Percentiles rank a stretch among this genome's conserved stretches.
Evolutionary conservation across 2,888 invertebrate species (phyloP).

Genomic region (Oscheius onirici): DNA sequence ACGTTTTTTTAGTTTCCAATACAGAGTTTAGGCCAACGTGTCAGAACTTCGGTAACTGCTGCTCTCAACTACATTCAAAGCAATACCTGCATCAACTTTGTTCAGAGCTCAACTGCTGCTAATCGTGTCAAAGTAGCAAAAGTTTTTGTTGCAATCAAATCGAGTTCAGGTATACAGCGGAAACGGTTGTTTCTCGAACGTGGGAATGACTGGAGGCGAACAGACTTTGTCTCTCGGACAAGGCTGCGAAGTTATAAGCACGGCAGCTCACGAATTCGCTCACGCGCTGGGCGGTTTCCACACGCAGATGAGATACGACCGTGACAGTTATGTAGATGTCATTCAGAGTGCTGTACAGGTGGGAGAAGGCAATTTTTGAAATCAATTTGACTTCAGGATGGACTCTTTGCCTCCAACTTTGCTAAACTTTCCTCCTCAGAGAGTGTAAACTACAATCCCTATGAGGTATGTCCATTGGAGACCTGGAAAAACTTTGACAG

Average conservation of each 20-base stretch:
- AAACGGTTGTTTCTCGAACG: slow-evolving; percentile 42
- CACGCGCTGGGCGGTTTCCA: slow-evolving; percentile 24
- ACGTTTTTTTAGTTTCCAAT: background rate
- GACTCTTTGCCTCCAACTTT: background rate
- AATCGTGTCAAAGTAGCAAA: slow-evolving; percentile 40
- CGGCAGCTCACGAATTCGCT: slow-evolving; percentile 22
- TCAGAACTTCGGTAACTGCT: slow-evolving; percentile 18
- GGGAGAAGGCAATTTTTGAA: background rate
- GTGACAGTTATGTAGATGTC: slow-evolving; percentile 8
- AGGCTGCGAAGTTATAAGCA: slow-evolving; percentile 41
- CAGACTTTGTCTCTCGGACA: slow-evolving; percentile 42
- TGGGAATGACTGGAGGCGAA: slow-evolving; percentile 46
- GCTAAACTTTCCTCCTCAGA: background rate
- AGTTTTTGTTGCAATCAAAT: background rate
- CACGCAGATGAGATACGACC: slow-evolving; percentile 20
- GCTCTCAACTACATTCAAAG: slow-evolving; percentile 32
- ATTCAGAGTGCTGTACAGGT: background rate
- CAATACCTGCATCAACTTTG: slow-evolving; percentile 40
- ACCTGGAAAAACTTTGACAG: background rate
- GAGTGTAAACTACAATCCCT: slow-evolving; percentile 1
- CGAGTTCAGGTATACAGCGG: slow-evolving; percentile 38
- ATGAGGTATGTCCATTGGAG: background rate
- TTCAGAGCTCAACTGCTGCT: slow-evolving; percentile 32
- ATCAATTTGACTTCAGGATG: background rate
- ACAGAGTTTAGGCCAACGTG: slow-evolving; percentile 8